Conservation (phyloP, 2,888 invertebrate genomes). For the Hirudinaria manillensis region DNA sequence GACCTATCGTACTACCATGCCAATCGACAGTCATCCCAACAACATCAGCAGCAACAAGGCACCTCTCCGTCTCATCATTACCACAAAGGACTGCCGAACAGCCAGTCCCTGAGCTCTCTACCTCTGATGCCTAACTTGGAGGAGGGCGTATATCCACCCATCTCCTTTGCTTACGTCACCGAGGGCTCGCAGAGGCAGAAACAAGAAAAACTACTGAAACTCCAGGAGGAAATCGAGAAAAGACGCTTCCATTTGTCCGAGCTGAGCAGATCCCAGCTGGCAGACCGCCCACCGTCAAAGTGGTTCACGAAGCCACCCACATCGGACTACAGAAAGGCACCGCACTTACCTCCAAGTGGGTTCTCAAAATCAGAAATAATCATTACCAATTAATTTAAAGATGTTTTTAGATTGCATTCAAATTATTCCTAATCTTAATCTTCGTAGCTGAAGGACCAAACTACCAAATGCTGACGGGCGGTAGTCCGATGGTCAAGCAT, state of each 20-base stretch:
- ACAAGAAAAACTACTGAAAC: conserved; percentile 60
- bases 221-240: conserved; percentile 62
- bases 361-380: not conserved
- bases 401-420: not conserved
- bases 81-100: conserved; percentile 29
- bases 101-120: conserved; percentile 36
- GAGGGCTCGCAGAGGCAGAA: conserved; percentile 54
- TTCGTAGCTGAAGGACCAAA: not conserved
- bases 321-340: conserved; percentile 1
- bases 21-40: not conserved
- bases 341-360: not conserved
- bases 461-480: not conserved
- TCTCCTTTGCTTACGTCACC: conserved; percentile 41
- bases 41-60: not conserved
- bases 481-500: conserved; percentile 7
- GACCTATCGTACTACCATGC: conserved; percentile 5
- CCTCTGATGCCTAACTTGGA: conserved; percentile 28
- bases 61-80: not conserved
- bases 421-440: not conserved
- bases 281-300: conserved; percentile 1
- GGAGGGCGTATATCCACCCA: not conserved
- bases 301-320: conserved; percentile 8
- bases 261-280: conserved; percentile 11
- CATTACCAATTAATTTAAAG: not conserved
- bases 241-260: conserved; percentile 59